Percentiles rank a stretch among this genome's conserved stretches.
These are phyloP conservation scores for Amiota minor DNA, from an alignment of 2,888 invertebrate genomes.

Conservation along the genomic window DNA sequence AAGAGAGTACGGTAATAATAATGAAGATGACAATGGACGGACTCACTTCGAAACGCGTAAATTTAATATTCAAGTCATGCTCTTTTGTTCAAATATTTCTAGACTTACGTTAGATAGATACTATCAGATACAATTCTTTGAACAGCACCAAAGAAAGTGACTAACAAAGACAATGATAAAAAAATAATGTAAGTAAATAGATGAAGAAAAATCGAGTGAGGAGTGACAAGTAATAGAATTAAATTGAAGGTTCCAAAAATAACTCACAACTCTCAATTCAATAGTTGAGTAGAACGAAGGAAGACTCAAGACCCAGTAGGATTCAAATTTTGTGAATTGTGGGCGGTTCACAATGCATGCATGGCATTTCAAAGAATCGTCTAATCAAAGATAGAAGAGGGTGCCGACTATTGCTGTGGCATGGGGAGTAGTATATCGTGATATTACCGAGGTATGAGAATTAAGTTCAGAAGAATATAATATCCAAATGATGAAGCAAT, in stretches of 20 bases:
- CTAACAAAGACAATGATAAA: not conserved
- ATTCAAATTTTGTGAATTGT: not conserved
- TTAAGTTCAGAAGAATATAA: no score
- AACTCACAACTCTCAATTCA: not conserved
- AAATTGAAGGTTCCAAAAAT: not conserved
- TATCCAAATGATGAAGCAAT: no score
- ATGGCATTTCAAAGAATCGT: no score
- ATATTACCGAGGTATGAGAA: not conserved
- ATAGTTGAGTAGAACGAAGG: not conserved
- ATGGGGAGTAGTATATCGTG: not conserved
- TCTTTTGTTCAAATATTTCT: conserved; percentile 23
- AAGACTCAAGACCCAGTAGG: no score
- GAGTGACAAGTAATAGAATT: conserved; percentile 7
- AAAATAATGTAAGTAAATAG: not conserved
- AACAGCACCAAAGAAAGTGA: not conserved
- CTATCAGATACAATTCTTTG: not conserved
- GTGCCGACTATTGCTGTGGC: conserved; percentile 1
- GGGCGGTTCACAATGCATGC: no score
- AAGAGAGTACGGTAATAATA: not conserved
- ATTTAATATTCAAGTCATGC: conserved; percentile 32
- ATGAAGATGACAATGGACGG: conserved; percentile 10
- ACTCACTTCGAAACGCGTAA: conserved; percentile 19
- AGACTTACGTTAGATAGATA: no score
- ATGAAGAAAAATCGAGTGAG: not conserved
- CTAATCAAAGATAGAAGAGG: no score